Percentiles rank a stretch among this genome's conserved stretches.
Evolutionary conservation across 1,140 invertebrate species (phyloP).

Genomic region (Armadillidium nasatum): DNA sequence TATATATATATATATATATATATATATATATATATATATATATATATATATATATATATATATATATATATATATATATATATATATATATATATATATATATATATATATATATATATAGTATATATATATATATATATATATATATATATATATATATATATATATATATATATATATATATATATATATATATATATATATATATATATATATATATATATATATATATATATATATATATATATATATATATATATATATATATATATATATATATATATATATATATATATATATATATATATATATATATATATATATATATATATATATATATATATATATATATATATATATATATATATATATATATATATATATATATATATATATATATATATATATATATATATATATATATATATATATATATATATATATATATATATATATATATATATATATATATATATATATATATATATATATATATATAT

Average conservation of each 20-base stretch:
- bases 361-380: neutral
- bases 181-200: slow-evolving; percentile 6
- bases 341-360: no score
- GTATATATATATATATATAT: neutral
- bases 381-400: neutral
- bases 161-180: slow-evolving; percentile 24
- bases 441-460: slow-evolving; percentile 11
- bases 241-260: no score
- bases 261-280: no score
- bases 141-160: slow-evolving; percentile 31
- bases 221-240: no score
- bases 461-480: slow-evolving; percentile 15
- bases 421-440: slow-evolving; percentile 13
- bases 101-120: no score
- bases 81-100: no score
- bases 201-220: slow-evolving; percentile 5
- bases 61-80: no score
- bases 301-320: slow-evolving; percentile 26
- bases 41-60: no score
- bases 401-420: slow-evolving; percentile 11
- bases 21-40: no score
- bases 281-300: slow-evolving; percentile 26
- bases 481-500: slow-evolving; percentile 13
- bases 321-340: slow-evolving; percentile 8
- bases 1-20: no score